Conservation (phyloP, 2,797 vertebrate genomes). For the Vespertilio murinus region DNA sequence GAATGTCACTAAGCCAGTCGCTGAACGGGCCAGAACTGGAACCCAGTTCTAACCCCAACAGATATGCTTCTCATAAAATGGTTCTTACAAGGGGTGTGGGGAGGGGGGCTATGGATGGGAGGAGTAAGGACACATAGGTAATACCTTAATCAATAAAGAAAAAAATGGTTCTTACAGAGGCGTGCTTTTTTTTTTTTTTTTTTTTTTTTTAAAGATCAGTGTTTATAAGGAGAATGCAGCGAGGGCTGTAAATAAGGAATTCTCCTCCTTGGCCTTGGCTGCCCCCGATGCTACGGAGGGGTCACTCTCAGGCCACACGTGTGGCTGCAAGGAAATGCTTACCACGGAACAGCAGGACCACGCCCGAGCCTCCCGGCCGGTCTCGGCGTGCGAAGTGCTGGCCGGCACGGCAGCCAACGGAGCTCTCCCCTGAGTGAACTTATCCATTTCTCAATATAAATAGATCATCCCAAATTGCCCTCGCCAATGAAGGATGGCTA, state of each 20-base stretch:
- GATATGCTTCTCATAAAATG: neutral
- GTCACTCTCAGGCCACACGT: slow-evolving; percentile 34
- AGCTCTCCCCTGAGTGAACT: neutral
- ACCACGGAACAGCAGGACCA: slow-evolving; percentile 17
- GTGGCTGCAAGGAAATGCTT: neutral
- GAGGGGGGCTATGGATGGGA: no score
- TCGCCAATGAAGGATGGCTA: neutral
- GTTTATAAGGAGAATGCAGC: neutral
- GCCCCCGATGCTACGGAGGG: neutral
- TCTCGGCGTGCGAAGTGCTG: neutral
- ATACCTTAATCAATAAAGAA: no score
- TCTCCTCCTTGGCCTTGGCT: slow-evolving; percentile 1
- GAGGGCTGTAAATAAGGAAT: neutral
- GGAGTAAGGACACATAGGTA: no score
- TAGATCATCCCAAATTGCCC: slow-evolving; percentile 35
- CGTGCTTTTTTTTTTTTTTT: neutral
- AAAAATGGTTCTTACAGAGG: neutral
- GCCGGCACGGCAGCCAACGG: neutral
- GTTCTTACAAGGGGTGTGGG: neutral
- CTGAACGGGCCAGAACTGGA: neutral
- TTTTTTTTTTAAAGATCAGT: neutral
- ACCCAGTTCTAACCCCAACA: neutral
- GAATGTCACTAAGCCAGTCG: neutral
- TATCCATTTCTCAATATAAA: slow-evolving; percentile 33
- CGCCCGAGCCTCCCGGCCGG: neutral